Percentiles rank a stretch among this genome's conserved stretches.
phyloP scores from a whole-genome alignment of 2,797 vertebrate species.

The Rachycentron canadum region DNA sequence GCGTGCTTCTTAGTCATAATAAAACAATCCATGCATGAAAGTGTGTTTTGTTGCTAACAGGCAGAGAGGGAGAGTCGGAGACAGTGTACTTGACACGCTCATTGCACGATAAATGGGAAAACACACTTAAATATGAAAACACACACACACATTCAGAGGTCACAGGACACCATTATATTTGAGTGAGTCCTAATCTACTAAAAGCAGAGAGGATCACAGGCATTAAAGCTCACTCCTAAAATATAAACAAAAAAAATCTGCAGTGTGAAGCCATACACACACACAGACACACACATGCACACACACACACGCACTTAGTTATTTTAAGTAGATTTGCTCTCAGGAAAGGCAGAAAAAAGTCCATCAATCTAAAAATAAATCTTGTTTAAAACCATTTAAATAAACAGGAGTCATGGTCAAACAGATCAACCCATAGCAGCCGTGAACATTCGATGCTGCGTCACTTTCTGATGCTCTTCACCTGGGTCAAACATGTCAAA shows the following conservation, averaged over 20 bases:
- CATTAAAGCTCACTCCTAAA: constrained; percentile 61
- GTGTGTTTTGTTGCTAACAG: not conserved
- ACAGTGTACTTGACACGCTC: not conserved
- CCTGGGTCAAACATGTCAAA: too few species aligned
- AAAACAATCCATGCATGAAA: constrained; percentile 10
- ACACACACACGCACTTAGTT: not conserved
- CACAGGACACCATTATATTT: constrained; percentile 64
- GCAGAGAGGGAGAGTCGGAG: constrained; percentile 25
- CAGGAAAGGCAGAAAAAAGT: constrained; percentile 15
- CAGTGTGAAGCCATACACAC: constrained; percentile 24
- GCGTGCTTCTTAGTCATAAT: constrained; percentile 4
- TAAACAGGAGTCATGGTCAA: constrained; percentile 3
- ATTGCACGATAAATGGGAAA: constrained; percentile 24
- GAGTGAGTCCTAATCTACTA: constrained; percentile 74
- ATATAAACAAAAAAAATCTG: constrained; percentile 34
- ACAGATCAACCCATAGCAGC: not conserved
- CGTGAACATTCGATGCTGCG: fast-evolving
- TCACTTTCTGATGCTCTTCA: too few species aligned
- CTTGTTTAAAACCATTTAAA: constrained; percentile 31
- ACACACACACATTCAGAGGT: constrained; percentile 35
- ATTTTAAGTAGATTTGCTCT: constrained; percentile 45
- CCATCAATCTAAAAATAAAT: constrained; percentile 37
- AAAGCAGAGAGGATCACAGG: constrained; percentile 70
- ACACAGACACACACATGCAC: constrained; percentile 6
- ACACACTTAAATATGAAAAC: constrained; percentile 24